A percentile compares a stretch with the other conserved stretches of the same genome.
Evolutionary conservation across 2,113 vertebrate genomes (phyloP).

Genomic region (Miniopterus natalensis): DNA sequence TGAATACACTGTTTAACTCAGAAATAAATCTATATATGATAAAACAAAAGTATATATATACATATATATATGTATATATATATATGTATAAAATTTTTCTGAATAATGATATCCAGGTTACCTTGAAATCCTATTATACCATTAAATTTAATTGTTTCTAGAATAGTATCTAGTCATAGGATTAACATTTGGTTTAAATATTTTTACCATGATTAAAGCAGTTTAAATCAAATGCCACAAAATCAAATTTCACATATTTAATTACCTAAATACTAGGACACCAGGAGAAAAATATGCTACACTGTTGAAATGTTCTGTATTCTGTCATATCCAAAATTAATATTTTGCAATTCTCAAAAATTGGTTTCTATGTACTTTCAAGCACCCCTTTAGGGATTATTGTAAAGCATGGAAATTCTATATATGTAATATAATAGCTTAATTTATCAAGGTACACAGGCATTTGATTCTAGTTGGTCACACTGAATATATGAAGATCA

Average conservation of each 20-base stretch:
- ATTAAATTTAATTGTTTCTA: not conserved
- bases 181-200: slow-evolving; percentile 12
- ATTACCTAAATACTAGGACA: slow-evolving; percentile 14
- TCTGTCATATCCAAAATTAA: slow-evolving; percentile 37
- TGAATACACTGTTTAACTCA: not conserved
- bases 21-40: not conserved
- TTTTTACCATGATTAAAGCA: not conserved
- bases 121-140: not conserved
- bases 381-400: not conserved
- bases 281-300: not conserved
- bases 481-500: slow-evolving; percentile 53
- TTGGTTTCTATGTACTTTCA: slow-evolving; percentile 19
- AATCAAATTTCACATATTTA: not conserved
- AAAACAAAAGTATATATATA: too few relatives aligned
- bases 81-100: not conserved
- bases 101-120: not conserved
- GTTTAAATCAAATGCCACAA: not conserved
- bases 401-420: not conserved
- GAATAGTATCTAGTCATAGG: slow-evolving; percentile 15
- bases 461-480: slow-evolving; percentile 67
- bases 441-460: slow-evolving; percentile 61
- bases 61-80: not conserved
- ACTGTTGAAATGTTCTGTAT: slow-evolving; percentile 36
- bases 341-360: slow-evolving; percentile 69
- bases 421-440: slow-evolving; percentile 16